These are phyloP conservation scores for Corvus hawaiiensis DNA, from an alignment of 2,113 vertebrate species.

Conservation along the genomic window DNA sequence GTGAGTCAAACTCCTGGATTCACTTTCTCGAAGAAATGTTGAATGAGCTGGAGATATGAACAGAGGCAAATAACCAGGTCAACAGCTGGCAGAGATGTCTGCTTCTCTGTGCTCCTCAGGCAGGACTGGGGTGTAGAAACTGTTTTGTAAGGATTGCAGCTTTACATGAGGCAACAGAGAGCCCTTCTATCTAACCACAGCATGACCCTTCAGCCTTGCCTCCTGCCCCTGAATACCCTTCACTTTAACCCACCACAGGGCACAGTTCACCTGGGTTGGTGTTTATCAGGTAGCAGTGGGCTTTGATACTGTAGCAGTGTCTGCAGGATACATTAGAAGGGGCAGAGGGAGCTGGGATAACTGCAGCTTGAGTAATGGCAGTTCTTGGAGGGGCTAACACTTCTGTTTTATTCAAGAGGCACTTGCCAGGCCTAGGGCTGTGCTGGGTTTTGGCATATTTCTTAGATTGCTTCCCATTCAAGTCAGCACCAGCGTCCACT, in stretches of 20 bases:
- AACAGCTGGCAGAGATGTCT: not conserved
- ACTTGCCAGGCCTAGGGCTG: not conserved
- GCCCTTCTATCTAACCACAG: not conserved
- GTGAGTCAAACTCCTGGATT: not conserved
- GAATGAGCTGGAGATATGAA: not conserved
- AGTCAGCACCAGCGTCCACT: not conserved
- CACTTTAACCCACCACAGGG: not conserved
- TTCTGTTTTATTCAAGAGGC: not conserved
- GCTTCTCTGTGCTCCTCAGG: not conserved
- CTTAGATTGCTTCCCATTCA: not conserved
- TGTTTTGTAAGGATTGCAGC: not conserved
- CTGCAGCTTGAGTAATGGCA: not conserved
- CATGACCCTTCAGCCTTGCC: not conserved
- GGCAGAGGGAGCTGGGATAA: not conserved
- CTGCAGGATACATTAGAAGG: not conserved
- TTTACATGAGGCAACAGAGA: not conserved
- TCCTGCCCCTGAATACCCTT: not conserved
- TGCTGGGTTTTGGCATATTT: not conserved
- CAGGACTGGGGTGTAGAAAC: not conserved
- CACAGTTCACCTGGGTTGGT: not conserved
- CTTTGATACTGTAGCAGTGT: not conserved
- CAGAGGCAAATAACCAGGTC: not conserved
- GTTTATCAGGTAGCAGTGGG: not conserved
- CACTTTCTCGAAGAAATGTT: not conserved
- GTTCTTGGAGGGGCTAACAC: not conserved